Evolutionary conservation across 2,797 vertebrate genomes (phyloP).

Genomic region (Peromyscus attwateri): DNA sequence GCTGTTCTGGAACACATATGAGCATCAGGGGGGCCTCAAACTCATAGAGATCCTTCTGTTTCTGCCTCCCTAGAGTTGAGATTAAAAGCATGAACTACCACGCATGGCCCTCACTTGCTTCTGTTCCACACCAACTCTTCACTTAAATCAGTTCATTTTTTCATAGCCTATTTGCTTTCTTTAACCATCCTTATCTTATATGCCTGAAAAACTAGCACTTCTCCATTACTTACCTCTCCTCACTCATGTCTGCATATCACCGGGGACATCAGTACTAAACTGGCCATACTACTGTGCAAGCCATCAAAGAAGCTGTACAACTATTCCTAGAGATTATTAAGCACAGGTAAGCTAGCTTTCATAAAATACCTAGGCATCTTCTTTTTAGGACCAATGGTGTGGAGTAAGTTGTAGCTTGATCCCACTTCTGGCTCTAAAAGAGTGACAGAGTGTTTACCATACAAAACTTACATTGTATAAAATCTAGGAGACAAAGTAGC

Average conservation of each 20-base stretch:
- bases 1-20: background rate
- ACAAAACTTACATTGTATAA: background rate
- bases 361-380: background rate
- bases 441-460: background rate
- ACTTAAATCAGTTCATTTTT: slow-evolving; percentile 32
- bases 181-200: slow-evolving; percentile 2
- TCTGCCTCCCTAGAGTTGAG: background rate
- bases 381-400: background rate
- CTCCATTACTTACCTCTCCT: background rate
- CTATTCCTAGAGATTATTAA: background rate
- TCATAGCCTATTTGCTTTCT: background rate
- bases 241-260: background rate
- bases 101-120: background rate
- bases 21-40: background rate
- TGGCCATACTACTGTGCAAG: background rate
- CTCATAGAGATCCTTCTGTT: background rate
- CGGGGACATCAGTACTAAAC: background rate
- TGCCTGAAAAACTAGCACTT: background rate
- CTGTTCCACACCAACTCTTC: background rate
- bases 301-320: background rate
- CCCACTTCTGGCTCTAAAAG: slow-evolving; percentile 59
- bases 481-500: background rate
- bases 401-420: slow-evolving; percentile 22
- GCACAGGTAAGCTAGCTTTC: slow-evolving; percentile 16
- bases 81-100: background rate